Evolutionary conservation across 1,140 invertebrate species (phyloP), one percentile per base, ranked within the genome.

Genomic region (Philopotamus ludificatus): DNA sequence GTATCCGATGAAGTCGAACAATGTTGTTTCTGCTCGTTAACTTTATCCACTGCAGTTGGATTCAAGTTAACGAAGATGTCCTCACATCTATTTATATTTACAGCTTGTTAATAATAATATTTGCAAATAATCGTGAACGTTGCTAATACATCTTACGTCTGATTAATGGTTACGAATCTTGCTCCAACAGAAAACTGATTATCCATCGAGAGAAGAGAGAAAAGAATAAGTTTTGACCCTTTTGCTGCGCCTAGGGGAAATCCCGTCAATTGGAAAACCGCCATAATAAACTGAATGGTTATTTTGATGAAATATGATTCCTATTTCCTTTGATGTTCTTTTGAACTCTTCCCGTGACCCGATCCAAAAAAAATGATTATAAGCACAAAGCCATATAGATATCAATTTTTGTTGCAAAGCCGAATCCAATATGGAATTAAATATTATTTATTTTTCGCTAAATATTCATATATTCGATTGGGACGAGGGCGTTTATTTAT

Each of bases 281-380:
- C 57, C 16, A 21, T 25, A 42, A 60, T 60, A 60, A 60, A 60
- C 57, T 22, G 57, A 47, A 21, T 42, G 42, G 57, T 60, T 60
- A 60, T 60, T 60, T 34, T 42, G 42, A 60, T 60, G 57, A 60
- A 60, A 60, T 60, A 60, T 60, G 57, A 60, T 60, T 60, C 47
- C 57, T 34, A 60, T 60, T 60, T 49, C 39, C 44, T 60, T 60
- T 60, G 57, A 60, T 60, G 57, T 60, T 49, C 44, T 25, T 60
- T 60, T 60, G 57, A 60, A 47, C 57, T 44, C 21, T 8, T 42
- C 12, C n/a, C 16, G 47, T 21, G 47, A 21, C 20, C 25, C 51
- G 51, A n/a, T 39, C 53, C n/a, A n/a, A 34, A 34, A 34, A n/a
- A 34, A 25, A 60, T 42, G 57, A 60, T 60, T 60, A 60, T 60